Evolutionary conservation across 2,113 vertebrate genomes (phyloP).

Genomic region (Camelus bactrianus): DNA sequence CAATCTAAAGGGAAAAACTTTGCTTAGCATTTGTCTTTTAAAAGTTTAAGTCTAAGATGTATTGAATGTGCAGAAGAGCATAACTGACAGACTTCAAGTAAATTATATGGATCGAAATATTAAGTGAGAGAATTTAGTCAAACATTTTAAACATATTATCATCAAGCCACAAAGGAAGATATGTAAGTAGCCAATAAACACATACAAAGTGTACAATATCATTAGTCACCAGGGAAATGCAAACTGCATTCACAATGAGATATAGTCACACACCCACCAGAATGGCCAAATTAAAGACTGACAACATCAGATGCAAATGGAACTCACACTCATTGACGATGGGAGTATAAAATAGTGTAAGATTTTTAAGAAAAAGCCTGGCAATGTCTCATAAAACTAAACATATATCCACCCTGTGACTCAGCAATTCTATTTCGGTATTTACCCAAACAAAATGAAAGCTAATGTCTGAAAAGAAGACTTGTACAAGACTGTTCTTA

Average conservation of each 20-base stretch:
- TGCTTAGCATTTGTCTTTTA: not conserved
- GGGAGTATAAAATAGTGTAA: not conserved
- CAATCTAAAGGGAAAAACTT: not conserved
- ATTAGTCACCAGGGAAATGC: not conserved
- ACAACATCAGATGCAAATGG: not conserved
- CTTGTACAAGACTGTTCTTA: not conserved
- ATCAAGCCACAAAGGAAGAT: not conserved
- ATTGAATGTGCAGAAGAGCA: not conserved
- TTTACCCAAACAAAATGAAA: not conserved
- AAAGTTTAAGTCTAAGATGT: conserved; percentile 39
- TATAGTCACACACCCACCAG: not conserved
- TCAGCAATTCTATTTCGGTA: not conserved
- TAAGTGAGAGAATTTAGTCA: not conserved
- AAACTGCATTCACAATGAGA: not conserved
- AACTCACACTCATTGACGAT: not conserved
- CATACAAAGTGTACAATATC: not conserved
- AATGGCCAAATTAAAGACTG: not conserved
- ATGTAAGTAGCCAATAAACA: not conserved
- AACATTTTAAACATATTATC: not conserved
- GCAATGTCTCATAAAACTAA: not conserved
- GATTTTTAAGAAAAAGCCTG: not conserved
- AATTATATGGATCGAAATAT: not conserved
- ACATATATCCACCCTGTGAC: not conserved
- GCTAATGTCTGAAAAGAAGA: not conserved
- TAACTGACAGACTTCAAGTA: conserved; percentile 16